These are phyloP conservation scores for Ambastaia sidthimunki DNA, from an alignment of 2,797 vertebrate genomes.

Conservation along the genomic window DNA sequence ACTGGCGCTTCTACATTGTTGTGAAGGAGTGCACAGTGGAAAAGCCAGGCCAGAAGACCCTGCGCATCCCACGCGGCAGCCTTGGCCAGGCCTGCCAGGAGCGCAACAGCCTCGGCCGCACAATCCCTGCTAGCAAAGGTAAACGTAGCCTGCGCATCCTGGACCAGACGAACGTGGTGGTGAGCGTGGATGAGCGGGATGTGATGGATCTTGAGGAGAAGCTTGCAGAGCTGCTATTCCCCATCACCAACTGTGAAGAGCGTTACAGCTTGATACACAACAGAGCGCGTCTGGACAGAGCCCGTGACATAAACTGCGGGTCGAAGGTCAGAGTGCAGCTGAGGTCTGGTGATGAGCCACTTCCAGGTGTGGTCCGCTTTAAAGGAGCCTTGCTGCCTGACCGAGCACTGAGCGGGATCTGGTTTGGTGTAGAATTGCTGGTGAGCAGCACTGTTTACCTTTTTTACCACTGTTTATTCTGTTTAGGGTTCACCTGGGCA, in stretches of 20 bases:
- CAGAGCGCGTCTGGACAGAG: constrained; percentile 85
- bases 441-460: constrained; percentile 76
- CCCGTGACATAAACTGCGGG: constrained; percentile 90
- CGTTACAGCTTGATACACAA: constrained; percentile 89
- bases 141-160: constrained; percentile 94
- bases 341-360: constrained; percentile 89
- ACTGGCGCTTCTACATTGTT: constrained; percentile 94
- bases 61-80: constrained; percentile 92
- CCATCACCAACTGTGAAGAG: constrained; percentile 98
- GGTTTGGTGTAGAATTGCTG: constrained; percentile 97
- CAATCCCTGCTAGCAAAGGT: constrained; percentile 88
- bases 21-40: constrained; percentile 93
- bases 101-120: constrained; percentile 87
- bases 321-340: constrained; percentile 93
- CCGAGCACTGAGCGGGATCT: constrained; percentile 90
- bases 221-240: constrained; percentile 91
- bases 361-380: constrained; percentile 95
- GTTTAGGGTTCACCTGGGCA: neutral
- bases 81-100: constrained; percentile 95
- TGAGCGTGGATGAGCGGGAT: constrained; percentile 93
- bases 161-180: constrained; percentile 90
- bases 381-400: constrained; percentile 92
- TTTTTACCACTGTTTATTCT: neutral
- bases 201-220: constrained; percentile 92
- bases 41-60: constrained; percentile 90